Conservation (phyloP, 1,140 invertebrate genomes). For the Nylanderia fulva region DNA sequence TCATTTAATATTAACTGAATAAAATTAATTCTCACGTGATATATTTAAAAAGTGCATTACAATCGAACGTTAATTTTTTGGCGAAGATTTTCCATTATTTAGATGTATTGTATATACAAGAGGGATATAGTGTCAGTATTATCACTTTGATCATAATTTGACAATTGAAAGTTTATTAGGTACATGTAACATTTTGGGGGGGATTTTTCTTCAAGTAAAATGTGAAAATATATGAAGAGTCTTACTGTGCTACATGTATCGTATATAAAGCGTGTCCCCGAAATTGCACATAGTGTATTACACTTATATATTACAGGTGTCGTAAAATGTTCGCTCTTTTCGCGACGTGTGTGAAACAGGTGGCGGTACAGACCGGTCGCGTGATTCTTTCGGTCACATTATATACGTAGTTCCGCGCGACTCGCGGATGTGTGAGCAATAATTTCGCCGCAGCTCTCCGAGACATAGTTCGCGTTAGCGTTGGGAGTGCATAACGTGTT, state of each 20-base stretch:
- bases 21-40: neutral
- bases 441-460: constrained; percentile 9
- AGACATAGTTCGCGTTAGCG: neutral
- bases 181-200: neutral
- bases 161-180: neutral
- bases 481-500: constrained; percentile 24
- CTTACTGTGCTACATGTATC: neutral
- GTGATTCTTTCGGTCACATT: constrained; percentile 7
- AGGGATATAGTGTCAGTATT: neutral
- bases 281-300: neutral
- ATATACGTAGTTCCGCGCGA: neutral
- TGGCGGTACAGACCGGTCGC: constrained; percentile 34
- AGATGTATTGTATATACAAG: too few relatives aligned
- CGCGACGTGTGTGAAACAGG: neutral
- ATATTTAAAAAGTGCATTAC: neutral
- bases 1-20: neutral
- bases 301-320: constrained; percentile 13
- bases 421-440: constrained; percentile 35
- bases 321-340: constrained; percentile 12
- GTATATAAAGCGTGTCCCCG: neutral
- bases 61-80: neutral
- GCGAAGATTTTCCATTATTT: neutral
- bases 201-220: neutral
- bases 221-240: neutral
- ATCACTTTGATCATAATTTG: constrained; percentile 1